Evolutionary conservation across 1,140 invertebrate species (phyloP).

Genomic region (Reticulitermes speratus): DNA sequence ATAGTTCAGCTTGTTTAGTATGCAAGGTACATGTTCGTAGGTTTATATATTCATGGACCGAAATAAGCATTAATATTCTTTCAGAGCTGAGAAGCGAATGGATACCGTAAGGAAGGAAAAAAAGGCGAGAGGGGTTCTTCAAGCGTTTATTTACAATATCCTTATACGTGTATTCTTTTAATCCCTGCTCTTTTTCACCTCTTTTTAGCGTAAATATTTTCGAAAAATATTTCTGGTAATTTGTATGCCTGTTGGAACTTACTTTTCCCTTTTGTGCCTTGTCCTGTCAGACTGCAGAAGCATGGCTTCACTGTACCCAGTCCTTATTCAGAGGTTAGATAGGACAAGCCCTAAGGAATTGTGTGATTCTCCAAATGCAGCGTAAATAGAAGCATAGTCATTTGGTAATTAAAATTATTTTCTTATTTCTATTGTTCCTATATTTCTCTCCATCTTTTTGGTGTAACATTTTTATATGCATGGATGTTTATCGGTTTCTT

Average conservation of each 20-base stretch:
- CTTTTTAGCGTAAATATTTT: neutral
- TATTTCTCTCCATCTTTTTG: neutral
- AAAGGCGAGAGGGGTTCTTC: neutral
- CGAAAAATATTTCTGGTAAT: slow-evolving; percentile 13
- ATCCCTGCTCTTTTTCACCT: neutral
- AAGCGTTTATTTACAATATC: neutral
- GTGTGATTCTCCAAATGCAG: neutral
- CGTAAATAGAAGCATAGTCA: neutral
- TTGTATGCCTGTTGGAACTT: neutral
- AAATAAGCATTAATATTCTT: slow-evolving; percentile 29
- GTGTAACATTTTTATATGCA: neutral
- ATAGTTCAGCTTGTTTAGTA: neutral
- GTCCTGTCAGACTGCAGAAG: neutral
- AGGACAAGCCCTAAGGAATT: slow-evolving; percentile 5
- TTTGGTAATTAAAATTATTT: neutral
- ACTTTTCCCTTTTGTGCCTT: neutral
- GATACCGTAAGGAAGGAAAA: neutral
- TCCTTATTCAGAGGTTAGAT: neutral
- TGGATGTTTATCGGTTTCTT: neutral
- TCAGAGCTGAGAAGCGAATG: neutral
- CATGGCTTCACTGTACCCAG: neutral
- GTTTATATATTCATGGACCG: slow-evolving; percentile 25
- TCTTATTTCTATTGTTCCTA: neutral
- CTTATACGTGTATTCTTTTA: neutral
- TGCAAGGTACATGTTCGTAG: slow-evolving; percentile 11